Evolutionary conservation across 2,113 vertebrate species (phyloP), one percentile per base, ranked within the genome.

Genomic region (Rhabdomys dilectus): DNA sequence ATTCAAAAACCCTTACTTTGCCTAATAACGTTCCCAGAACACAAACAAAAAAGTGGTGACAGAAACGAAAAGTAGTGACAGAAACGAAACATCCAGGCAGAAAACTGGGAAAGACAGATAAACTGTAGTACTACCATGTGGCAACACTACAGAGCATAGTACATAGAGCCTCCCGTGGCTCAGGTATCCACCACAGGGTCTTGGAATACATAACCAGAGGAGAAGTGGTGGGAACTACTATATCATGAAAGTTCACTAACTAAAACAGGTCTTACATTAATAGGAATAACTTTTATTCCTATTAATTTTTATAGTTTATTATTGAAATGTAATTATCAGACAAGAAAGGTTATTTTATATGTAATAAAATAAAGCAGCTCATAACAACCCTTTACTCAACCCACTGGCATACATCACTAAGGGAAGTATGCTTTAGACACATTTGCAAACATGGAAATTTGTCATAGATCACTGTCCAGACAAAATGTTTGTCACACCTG

Each of bases 281-380:
- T 72, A 76, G 15, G 3, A 95, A 66, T 90, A 92, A 95, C 29
- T 91, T 85, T 81, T 90, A 95, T 85, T n/a, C n/a, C n/a, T n/a
- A n/a, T n/a, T n/a, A n/a, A n/a, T n/a, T n/a, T 94, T 95, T 36
- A n/a, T 81, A 94, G 66, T 92, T 73, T 95, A 85, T n/a, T 94
- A 88, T 29, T 88, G 87, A 84, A 92, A 92, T 95, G 42, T 81
- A 94, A 91, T 56, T 84, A 94, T 48, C 19, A 36, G 53, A 78
- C 73, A 36, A 77, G 45, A 89, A 42, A 36, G 22, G 26, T 80
- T 95, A 85, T 89, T 95, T 93, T 88, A 89, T 22, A 91, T 64
- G 81, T 90, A 93, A 88, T 75, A 90, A 91, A 89, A 91, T 39
- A 15, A 95, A 94, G 64, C 36, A 64, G 42, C 51, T 39, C 93